These are phyloP conservation scores for Manacus vitellinus DNA, from an alignment of 2,113 vertebrate genomes.

Conservation along the genomic window DNA sequence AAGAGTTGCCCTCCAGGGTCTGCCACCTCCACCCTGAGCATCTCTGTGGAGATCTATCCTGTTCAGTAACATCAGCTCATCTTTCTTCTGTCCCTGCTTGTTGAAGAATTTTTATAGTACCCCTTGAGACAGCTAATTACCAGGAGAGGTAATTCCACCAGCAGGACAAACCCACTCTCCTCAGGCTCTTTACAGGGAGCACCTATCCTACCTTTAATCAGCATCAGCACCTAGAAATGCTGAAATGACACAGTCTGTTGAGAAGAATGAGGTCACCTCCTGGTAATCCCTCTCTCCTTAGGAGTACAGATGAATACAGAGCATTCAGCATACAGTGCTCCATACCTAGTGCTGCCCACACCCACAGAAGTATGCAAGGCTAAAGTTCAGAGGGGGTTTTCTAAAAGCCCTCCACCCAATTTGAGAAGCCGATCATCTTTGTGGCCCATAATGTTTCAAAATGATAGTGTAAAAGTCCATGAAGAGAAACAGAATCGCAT, in stretches of 20 bases:
- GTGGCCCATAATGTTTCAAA: background rate
- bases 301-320: background rate
- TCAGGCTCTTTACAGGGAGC: background rate
- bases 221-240: background rate
- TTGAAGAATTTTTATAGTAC: background rate
- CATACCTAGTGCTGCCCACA: background rate
- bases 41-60: background rate
- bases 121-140: background rate
- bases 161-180: background rate
- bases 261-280: background rate
- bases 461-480: background rate
- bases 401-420: background rate
- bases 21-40: background rate
- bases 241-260: background rate
- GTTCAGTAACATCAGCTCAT: background rate
- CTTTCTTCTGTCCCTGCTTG: background rate
- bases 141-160: background rate
- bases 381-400: background rate
- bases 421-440: background rate
- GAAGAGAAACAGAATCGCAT: background rate
- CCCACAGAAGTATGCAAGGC: background rate
- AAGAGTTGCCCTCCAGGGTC: background rate
- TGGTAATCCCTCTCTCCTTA: background rate
- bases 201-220: background rate
- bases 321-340: background rate